These are phyloP conservation scores for Hyperopisus bebe DNA, from an alignment of 2,113 vertebrate species.

Conservation along the genomic window DNA sequence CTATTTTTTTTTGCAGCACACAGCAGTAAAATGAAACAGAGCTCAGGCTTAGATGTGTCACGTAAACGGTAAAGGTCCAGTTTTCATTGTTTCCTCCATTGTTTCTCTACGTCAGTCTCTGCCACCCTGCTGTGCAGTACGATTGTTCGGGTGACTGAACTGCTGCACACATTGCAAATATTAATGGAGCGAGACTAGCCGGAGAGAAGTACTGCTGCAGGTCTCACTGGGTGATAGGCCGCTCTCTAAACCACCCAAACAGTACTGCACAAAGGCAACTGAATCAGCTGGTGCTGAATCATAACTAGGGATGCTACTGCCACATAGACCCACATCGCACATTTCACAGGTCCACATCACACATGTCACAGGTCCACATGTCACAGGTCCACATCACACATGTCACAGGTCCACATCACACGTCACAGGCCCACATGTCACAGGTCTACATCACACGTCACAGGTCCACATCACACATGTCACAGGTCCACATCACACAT, in stretches of 20 bases:
- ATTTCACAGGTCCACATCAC: background rate
- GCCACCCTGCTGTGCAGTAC: background rate
- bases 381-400: background rate
- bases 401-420: background rate
- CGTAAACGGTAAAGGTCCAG: background rate
- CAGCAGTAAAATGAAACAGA: background rate
- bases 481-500: no score
- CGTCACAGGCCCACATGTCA: no score
- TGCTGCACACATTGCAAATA: background rate
- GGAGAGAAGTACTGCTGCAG: background rate
- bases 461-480: background rate
- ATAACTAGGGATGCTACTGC: background rate
- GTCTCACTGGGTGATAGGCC: background rate
- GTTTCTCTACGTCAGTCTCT: background rate
- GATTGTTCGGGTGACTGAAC: background rate
- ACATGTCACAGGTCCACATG: background rate
- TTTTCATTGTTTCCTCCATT: background rate
- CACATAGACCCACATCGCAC: background rate
- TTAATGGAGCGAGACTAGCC: background rate
- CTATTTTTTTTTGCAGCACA: background rate
- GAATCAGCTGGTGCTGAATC: background rate
- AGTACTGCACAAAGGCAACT: background rate
- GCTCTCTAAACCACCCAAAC: background rate
- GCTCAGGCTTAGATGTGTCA: background rate
- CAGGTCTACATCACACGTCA: background rate